Conservation (phyloP, 2,113 vertebrate genomes). For the Corythoichthys haematopterus region DNA sequence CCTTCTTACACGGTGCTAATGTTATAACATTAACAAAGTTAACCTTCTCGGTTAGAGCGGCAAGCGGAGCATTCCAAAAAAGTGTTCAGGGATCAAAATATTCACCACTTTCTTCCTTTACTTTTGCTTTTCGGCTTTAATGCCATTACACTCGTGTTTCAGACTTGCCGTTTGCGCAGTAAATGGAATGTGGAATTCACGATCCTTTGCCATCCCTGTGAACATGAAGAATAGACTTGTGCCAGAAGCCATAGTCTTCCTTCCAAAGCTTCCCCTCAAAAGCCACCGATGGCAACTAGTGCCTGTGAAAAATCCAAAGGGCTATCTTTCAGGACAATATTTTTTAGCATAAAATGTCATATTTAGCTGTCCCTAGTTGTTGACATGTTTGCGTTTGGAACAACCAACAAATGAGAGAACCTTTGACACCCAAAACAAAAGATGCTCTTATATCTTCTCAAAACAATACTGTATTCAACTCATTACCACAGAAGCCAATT, state of each 20-base stretch:
- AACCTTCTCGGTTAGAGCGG: neutral
- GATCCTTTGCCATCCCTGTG: neutral
- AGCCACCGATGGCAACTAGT: neutral
- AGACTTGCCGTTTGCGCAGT: neutral
- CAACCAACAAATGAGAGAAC: neutral
- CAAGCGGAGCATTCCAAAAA: neutral
- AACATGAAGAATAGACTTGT: neutral
- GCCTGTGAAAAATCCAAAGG: neutral
- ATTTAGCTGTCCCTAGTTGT: neutral
- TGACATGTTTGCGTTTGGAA: neutral
- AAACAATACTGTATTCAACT: neutral
- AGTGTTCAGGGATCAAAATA: neutral
- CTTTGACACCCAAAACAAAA: neutral
- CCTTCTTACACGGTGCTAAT: neutral
- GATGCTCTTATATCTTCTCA: neutral
- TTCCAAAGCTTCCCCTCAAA: conserved; percentile 2
- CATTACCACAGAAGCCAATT: neutral
- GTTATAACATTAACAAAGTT: conserved; percentile 3
- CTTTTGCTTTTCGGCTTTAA: neutral
- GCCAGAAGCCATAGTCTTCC: neutral
- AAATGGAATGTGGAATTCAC: conserved; percentile 1
- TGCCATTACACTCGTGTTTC: neutral
- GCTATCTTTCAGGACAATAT: neutral
- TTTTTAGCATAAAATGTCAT: neutral
- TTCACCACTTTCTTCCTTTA: neutral